phyloP scores from a whole-genome alignment of 1,140 invertebrate species.

The Telenomus remus region DNA sequence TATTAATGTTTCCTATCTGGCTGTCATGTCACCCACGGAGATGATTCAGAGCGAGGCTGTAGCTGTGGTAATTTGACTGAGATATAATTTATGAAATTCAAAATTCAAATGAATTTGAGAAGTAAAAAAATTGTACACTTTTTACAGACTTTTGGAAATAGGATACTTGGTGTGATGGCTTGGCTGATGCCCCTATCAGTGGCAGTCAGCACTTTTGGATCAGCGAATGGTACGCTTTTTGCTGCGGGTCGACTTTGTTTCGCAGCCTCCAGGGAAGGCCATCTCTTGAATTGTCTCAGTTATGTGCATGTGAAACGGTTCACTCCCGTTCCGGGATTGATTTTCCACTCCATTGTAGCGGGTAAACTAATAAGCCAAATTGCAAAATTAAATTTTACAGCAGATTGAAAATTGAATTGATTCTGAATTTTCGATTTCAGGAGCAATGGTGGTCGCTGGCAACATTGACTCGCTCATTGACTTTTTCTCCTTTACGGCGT shows the following conservation, averaged over 20 bases:
- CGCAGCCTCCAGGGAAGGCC: conserved; percentile 95
- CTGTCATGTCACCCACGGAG: conserved; percentile 95
- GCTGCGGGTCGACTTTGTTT: conserved; percentile 94
- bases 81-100: no score
- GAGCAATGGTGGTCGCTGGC: conserved; percentile 90
- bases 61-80: conserved; percentile 84
- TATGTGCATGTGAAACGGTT: conserved; percentile 93
- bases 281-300: conserved; percentile 93
- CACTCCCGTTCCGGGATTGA: conserved; percentile 96
- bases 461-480: conserved; percentile 94
- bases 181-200: conserved; percentile 97
- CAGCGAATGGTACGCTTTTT: conserved; percentile 96
- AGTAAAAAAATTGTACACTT: not conserved
- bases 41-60: conserved; percentile 97
- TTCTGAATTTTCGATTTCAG: conserved; percentile 72
- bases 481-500: conserved; percentile 96
- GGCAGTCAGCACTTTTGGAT: conserved; percentile 96
- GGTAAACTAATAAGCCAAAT: conserved; percentile 79
- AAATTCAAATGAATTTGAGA: no score
- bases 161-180: conserved; percentile 88
- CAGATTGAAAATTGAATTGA: no score
- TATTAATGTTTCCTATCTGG: conserved; percentile 97
- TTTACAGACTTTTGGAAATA: conserved; percentile 85
- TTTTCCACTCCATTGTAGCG: conserved; percentile 84
- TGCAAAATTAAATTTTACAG: not conserved